Percentiles rank a stretch among this genome's conserved stretches.
These are phyloP conservation scores for Physocephala rufipes DNA, from an alignment of 2,888 invertebrate genomes.

Conservation along the genomic window DNA sequence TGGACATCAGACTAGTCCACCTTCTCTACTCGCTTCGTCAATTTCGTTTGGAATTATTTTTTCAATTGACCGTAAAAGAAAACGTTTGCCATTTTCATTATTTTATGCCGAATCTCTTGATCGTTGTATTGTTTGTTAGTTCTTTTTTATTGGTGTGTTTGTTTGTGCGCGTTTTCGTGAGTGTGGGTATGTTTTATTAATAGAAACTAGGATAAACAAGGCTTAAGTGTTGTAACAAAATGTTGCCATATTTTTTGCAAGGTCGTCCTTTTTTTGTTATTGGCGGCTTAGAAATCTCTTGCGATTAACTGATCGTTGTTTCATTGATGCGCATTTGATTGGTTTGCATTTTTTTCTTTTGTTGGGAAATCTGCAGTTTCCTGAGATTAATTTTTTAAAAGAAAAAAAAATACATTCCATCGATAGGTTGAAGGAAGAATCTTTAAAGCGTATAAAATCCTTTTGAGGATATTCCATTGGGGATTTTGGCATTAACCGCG, in stretches of 20 bases:
- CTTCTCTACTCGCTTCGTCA: too few relatives aligned
- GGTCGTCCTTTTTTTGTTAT: not conserved
- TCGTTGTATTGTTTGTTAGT: not conserved
- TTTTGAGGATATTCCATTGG: not conserved
- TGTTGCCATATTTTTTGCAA: conserved; percentile 12
- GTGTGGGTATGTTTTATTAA: conserved; percentile 45
- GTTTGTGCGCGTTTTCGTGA: not conserved
- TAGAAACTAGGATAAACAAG: conserved; percentile 60
- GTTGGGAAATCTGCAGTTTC: conserved; percentile 21
- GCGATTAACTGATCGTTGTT: not conserved
- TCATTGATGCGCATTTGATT: conserved; percentile 31
- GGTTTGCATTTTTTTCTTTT: conserved; percentile 13
- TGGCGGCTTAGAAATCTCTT: not conserved
- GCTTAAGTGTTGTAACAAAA: conserved; percentile 56
- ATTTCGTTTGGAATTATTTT: conserved; percentile 55
- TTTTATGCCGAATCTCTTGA: too few relatives aligned
- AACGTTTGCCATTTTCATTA: conserved; percentile 24
- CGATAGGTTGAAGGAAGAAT: not conserved
- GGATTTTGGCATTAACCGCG: conserved; percentile 13
- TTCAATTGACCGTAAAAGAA: conserved; percentile 61
- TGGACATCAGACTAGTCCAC: not conserved
- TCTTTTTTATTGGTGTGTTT: not conserved
- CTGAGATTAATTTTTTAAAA: conserved; percentile 29
- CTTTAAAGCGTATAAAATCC: conserved; percentile 11
- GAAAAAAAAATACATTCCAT: conserved; percentile 11